Base-by-base conservation (phyloP, 2,888 invertebrate genomes). In the Resseliella maxima region DNA sequence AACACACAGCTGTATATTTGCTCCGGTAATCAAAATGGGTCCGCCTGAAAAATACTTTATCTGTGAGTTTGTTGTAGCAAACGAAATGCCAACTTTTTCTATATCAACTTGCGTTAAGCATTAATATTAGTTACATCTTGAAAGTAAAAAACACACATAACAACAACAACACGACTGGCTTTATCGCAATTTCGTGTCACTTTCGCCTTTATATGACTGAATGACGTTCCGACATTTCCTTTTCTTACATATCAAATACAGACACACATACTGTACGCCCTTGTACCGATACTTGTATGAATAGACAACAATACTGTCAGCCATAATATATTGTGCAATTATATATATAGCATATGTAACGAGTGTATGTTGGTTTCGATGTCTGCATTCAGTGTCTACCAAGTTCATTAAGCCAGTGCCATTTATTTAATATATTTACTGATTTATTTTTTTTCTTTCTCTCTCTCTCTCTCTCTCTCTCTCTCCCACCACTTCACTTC, bases 391-490 rank as follows among this genome's bases (percentile, higher is more conserved):
- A 31, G 35, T 31, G 31, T 72, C 72, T 72, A 31, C 21, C 35
- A 72, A 72, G 72, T 72, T 72, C 72, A 72, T 72, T 72, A 72
- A 72, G 72, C 72, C 35, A 31, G 31, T 21, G 72, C 72, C 72
- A 72, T 72, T 72, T 72, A 72, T 72, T 72, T 72, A 72, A 72
- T 72, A 72, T 72, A 72, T 72, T 72, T 72, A 72, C 72, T 72
- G 72, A 72, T 72, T 72, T 72, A 31, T 72, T 72, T 31, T 31
- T 31, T 72, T 31, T 72, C 18, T 72, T 31, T 72, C 72, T 31
- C 27, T 59, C 5, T 59, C 27, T 0, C 5, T 31, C 31, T 35
- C 15, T 12, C 18, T 31, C 24, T n/a, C 15, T 59, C 59, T n/a
- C 3, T 24, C 3, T 59, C 24, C 24, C 24, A 59, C 27, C 27